Evolutionary conservation across 2,888 invertebrate genomes (phyloP).

Genomic region (Heliconius ethilla): DNA sequence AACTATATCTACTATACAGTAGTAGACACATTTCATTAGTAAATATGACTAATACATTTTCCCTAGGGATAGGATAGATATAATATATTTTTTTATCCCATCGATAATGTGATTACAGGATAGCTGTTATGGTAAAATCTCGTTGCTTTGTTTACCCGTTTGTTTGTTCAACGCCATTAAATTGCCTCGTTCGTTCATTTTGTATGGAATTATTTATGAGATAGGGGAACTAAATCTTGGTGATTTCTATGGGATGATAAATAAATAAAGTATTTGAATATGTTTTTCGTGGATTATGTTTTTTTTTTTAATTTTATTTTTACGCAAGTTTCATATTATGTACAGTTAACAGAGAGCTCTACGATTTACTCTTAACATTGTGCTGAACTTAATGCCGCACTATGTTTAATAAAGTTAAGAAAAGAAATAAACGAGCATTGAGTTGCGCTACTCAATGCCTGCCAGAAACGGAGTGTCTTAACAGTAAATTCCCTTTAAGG

Average conservation of each 20-base stretch:
- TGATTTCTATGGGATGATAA: not conserved
- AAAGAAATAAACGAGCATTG: too few relatives aligned
- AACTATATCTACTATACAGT: too few relatives aligned
- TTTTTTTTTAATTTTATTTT: too few relatives aligned
- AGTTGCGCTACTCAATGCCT: too few relatives aligned
- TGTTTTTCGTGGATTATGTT: not conserved
- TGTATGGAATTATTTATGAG: constrained; percentile 14
- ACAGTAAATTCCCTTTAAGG: too few relatives aligned
- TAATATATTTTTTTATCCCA: constrained; percentile 20
- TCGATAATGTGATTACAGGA: constrained; percentile 40
- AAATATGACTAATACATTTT: not conserved
- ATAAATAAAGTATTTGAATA: constrained; percentile 2
- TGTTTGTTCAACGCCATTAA: constrained; percentile 21
- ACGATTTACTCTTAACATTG: too few relatives aligned
- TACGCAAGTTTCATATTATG: too few relatives aligned
- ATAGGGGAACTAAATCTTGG: not conserved
- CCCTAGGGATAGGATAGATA: not conserved
- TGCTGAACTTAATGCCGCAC: too few relatives aligned
- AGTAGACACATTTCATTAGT: not conserved
- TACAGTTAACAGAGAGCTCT: too few relatives aligned
- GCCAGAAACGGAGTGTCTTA: too few relatives aligned
- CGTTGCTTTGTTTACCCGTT: constrained; percentile 3
- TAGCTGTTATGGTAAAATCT: constrained; percentile 35
- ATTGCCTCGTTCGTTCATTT: constrained; percentile 4
- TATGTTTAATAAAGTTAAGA: too few relatives aligned